Conservation (phyloP, 2,113 vertebrate genomes). For the Corythaeola cristata region DNA sequence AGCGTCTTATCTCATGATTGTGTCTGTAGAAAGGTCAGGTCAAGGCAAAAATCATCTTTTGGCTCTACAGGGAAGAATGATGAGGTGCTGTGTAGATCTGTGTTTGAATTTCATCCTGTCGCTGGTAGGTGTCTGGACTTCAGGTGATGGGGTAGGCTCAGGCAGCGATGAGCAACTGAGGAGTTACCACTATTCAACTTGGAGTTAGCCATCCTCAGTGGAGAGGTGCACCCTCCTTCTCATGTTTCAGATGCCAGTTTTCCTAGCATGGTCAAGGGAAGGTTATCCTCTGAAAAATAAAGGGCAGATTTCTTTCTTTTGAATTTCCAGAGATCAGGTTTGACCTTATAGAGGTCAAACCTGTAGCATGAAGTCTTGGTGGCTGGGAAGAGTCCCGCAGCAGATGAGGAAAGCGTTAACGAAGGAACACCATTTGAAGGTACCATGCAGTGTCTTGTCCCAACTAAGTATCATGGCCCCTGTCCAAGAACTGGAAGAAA, state of each 20-base stretch:
- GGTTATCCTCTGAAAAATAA: not conserved
- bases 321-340: not conserved
- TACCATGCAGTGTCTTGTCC: not conserved
- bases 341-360: not conserved
- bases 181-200: not conserved
- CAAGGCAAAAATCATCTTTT: not conserved
- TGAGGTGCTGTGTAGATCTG: not conserved
- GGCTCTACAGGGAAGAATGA: not conserved
- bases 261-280: not conserved
- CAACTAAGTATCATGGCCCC: accelerated
- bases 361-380: not conserved
- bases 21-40: not conserved
- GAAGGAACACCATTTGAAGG: not conserved
- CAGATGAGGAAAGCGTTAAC: not conserved
- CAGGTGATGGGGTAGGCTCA: not conserved
- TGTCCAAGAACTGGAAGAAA: not conserved
- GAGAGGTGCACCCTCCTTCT: not conserved
- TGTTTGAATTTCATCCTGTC: not conserved
- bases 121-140: not conserved
- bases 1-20: accelerated
- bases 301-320: not conserved
- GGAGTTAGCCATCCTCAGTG: not conserved
- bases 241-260: accelerated
- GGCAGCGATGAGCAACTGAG: accelerated
- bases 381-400: not conserved